Conservation (phyloP, 1,140 invertebrate genomes). For the Augochlora pura region DNA sequence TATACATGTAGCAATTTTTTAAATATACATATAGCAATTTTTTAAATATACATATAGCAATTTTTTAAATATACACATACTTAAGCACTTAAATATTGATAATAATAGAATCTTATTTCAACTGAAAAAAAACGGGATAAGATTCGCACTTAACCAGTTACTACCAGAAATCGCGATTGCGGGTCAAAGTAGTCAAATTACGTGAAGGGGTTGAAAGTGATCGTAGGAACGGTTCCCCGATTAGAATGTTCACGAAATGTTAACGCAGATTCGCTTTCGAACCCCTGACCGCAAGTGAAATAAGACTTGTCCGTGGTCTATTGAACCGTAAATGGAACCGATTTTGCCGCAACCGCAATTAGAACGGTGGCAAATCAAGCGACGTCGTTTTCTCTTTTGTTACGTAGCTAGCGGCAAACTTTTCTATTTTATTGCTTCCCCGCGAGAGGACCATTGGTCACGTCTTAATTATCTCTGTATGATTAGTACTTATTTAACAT, state of each 20-base stretch:
- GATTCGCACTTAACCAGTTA: no score
- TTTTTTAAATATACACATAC: no score
- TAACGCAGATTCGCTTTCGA: background rate
- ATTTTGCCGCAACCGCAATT: slow-evolving; percentile 21
- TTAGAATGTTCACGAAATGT: background rate
- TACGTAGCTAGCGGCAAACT: background rate
- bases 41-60: no score
- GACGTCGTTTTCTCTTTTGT: slow-evolving; percentile 10
- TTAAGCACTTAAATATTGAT: no score
- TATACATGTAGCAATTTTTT: no score
- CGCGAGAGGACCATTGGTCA: background rate
- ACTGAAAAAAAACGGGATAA: no score
- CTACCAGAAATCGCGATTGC: no score
- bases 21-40: no score
- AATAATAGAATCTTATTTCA: no score
- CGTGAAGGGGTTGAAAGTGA: no score
- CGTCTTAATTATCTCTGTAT: background rate
- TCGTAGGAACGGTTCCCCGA: background rate
- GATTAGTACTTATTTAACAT: no score
- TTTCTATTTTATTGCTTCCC: background rate
- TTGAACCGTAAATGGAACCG: slow-evolving; percentile 15
- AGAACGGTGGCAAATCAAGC: slow-evolving; percentile 32
- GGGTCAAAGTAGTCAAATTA: no score
- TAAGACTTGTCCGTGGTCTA: slow-evolving; percentile 6
- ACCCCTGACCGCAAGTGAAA: slow-evolving; percentile 15